Evolutionary conservation across 1,140 invertebrate genomes (phyloP), one percentile per base, ranked within the genome.

Genomic region (Saxidomus purpurata): DNA sequence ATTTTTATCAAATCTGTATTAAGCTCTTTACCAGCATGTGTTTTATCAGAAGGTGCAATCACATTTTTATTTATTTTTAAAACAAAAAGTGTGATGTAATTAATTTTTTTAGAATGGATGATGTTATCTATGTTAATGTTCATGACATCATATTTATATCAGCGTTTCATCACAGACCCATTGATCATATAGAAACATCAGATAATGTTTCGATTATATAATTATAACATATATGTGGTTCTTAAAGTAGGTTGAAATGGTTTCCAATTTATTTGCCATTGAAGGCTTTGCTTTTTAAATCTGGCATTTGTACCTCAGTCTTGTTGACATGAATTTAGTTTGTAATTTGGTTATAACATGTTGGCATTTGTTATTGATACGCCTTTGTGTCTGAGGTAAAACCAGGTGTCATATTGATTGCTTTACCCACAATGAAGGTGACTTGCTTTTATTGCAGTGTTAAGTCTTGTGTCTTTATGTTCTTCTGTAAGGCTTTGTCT

Each of bases 21-120:
- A n/a, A n/a, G n/a, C n/a, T n/a, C 17, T 31, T 38, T 71, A 71
- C 67, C 67, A 38, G 6, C 19, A 38, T 71, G 67, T 71, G 67
- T 71, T 71, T 71, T 71, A 38, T 38, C 31, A 71, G 34, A 71
- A 19, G 67, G 67, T 71, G 67, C 67, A 71, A 71, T 71, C 34
- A 71, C 34, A 38, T 38, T 38, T n/a, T 6, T 38, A 71, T 71
- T 71, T 71, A 71, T 71, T 71, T 67, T 67, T 31, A 28, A 6
- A n/a, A 38, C 13, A 15, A 43, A 77, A 15, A 79, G 13, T 52
- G 22, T 79, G 43, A 49, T 76, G 40, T 19, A n/a, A 34, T 77
- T 28, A 28, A 38, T 40, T 38, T 77, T n/a, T 77, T 47, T 52
- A 28, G 19, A n/a, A 28, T 25, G 25, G 34, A 3, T 52, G 25